A percentile compares a stretch with the other conserved stretches of the same genome.
Evolutionary conservation across 1,140 invertebrate genomes (phyloP).

Genomic region (Helicoverpa armigera): DNA sequence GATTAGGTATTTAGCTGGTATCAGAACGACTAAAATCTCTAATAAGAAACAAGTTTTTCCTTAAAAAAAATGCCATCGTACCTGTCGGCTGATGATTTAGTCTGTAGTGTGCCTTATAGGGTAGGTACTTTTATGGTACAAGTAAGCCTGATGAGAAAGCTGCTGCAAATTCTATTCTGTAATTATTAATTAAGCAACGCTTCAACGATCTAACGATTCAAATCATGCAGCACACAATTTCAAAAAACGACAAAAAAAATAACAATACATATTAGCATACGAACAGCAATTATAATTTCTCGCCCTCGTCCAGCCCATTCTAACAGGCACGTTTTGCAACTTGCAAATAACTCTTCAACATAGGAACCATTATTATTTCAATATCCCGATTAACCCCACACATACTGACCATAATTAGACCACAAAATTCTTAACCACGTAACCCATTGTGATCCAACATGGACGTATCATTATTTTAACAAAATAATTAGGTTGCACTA

Average conservation of each 20-base stretch:
- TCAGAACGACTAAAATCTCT: too few species aligned
- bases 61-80: too few species aligned
- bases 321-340: neutral
- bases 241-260: neutral
- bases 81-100: too few species aligned
- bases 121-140: too few species aligned
- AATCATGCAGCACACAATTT: too few species aligned
- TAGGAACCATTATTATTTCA: conserved; percentile 30
- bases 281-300: neutral
- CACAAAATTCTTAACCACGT: conserved; percentile 54
- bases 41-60: too few species aligned
- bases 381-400: conserved; percentile 43
- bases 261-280: conserved; percentile 8
- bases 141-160: too few species aligned
- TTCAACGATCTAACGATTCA: too few species aligned
- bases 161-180: too few species aligned
- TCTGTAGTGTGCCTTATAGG: too few species aligned
- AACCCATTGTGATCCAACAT: conserved; percentile 49
- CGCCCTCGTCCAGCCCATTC: conserved; percentile 12
- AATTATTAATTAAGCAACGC: too few species aligned
- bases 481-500: conserved; percentile 71
- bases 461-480: conserved; percentile 71
- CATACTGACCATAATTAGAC: conserved; percentile 59
- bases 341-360: conserved; percentile 10
- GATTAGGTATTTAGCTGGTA: too few species aligned